Evolutionary conservation across 1,140 invertebrate species (phyloP), one percentile per base, ranked within the genome.

Genomic region (Nixonia krombeini): DNA sequence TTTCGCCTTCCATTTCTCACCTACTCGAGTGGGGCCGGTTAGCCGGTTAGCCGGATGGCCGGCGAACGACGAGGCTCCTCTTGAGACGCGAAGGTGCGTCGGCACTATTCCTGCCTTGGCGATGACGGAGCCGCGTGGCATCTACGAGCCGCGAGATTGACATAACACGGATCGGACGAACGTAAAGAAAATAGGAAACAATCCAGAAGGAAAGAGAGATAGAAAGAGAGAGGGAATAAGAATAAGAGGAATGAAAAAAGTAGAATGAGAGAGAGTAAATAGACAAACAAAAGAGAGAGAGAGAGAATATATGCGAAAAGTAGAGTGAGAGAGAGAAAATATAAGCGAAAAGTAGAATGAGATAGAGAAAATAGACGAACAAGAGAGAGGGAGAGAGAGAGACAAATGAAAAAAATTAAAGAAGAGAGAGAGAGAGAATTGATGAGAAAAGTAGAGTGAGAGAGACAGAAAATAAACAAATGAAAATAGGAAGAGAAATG

Each of bases 61-160:
- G n/a, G n/a, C n/a, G n/a, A n/a, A n/a, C n/a, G n/a, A n/a, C n/a
- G n/a, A n/a, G n/a, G n/a, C n/a, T n/a, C n/a, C 31, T 33, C 31
- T 33, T 10, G 12, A 33, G 31, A 12, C 4, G 31, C 4, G 31
- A 33, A 33, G 31, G 31, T 33, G 31, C n/a, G 31, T 33, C 31
- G 12, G 10, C n/a, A 10, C 31, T 38, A 17, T 38, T 13, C 35
- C 3, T 16, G 16, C 1, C 9, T 38, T 9, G 35, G 8, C 8
- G 35, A 18, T 38, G 35, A 17, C 9, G 16, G 9, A 35, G n/a
- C n/a, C n/a, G 35, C 8, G 4, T 38, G 35, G 35, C 10, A 33
- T 17, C 16, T 38, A 38, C 16, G 35, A 38, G 35, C 15, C 35
- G 35, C 35, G 12, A 38, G 16, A 38, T 38, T 38, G 9, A 38